Evolutionary conservation across 2,113 vertebrate species (phyloP).

Genomic region (Vulpes ferrilata): DNA sequence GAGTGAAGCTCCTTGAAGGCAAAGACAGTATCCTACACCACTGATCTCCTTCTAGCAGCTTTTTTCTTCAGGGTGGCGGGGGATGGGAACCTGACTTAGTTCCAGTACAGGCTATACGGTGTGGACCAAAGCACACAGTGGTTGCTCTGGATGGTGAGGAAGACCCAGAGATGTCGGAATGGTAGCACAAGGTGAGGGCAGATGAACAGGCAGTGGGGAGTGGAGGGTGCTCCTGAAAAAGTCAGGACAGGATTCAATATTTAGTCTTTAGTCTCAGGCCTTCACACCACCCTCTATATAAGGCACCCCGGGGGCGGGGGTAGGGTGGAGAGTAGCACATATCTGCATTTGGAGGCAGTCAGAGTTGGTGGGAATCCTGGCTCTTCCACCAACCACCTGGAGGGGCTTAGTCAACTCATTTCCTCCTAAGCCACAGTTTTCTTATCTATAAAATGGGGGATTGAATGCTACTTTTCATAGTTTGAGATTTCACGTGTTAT

Average conservation of each 20-base stretch:
- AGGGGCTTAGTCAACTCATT: background rate
- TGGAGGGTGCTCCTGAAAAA: background rate
- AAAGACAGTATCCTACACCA: background rate
- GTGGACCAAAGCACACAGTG: background rate
- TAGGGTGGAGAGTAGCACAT: background rate
- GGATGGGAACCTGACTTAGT: background rate
- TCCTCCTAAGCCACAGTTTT: background rate
- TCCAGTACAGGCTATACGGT: accelerated
- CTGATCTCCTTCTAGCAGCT: background rate
- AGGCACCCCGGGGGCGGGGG: background rate
- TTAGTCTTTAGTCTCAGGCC: background rate
- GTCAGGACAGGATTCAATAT: background rate
- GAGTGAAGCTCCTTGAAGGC: background rate
- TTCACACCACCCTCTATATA: background rate
- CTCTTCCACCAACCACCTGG: background rate
- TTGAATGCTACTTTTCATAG: background rate
- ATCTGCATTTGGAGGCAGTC: no score
- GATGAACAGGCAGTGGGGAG: background rate
- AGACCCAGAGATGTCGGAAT: background rate
- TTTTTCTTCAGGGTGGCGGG: background rate
- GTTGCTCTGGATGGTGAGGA: background rate
- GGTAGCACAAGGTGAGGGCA: background rate
- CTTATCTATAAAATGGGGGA: background rate
- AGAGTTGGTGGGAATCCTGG: background rate
- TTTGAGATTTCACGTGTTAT: background rate